Conservation (phyloP, 2,888 invertebrate genomes). For the Orthosia gothica region DNA sequence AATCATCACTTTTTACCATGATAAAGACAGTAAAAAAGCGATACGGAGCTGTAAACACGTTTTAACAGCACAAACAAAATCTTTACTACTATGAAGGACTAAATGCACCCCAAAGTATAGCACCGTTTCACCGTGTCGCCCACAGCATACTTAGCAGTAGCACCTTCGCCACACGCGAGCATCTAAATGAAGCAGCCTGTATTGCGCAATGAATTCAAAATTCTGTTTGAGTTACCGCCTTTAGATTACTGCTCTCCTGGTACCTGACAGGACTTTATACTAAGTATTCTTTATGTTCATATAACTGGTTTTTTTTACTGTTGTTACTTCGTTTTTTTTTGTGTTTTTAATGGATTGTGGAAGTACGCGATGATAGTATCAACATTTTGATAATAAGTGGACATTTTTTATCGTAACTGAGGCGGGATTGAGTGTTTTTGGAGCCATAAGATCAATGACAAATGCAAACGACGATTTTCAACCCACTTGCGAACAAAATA, state of each 20-base stretch:
- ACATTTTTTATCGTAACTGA: no score
- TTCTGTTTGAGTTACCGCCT: slow-evolving; percentile 54
- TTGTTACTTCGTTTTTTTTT: background rate
- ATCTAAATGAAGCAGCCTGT: slow-evolving; percentile 48
- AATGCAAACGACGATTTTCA: no score
- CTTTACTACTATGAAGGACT: slow-evolving; percentile 15
- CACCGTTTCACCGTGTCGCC: slow-evolving; percentile 19
- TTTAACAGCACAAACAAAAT: slow-evolving; percentile 30
- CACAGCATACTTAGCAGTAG: slow-evolving; percentile 32
- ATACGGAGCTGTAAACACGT: background rate
- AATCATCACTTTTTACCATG: background rate
- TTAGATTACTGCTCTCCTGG: slow-evolving; percentile 40
- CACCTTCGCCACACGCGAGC: slow-evolving; percentile 37
- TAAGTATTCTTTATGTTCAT: slow-evolving; percentile 37
- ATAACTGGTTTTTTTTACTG: slow-evolving; percentile 3
- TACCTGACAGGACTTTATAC: slow-evolving; percentile 12
- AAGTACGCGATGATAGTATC: no score
- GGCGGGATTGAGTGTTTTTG: no score
- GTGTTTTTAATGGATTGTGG: background rate
- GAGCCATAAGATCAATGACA: no score
- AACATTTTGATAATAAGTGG: no score
- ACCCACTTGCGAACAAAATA: no score
- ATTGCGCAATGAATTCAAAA: slow-evolving; percentile 48
- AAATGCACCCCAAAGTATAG: slow-evolving; percentile 38
- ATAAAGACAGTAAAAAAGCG: no score